Evolutionary conservation across 2,797 vertebrate genomes (phyloP), one percentile per base, ranked within the genome.

Genomic region (Cuniculus paca): DNA sequence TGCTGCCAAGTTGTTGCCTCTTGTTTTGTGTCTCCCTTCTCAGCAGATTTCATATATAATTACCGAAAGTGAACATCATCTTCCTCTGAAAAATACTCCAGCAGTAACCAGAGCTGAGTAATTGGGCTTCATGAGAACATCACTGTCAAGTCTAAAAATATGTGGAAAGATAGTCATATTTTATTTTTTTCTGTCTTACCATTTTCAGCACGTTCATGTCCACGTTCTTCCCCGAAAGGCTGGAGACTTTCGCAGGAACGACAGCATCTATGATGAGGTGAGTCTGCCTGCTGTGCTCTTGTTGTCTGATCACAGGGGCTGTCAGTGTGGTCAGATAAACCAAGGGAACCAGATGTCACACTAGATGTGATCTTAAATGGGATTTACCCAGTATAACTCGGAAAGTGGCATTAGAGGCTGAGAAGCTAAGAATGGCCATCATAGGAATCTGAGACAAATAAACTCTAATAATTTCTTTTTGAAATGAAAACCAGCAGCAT

Each of bases 201-300:
- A 0, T 97, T 98, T 98, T 86, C 98, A 99, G 99, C 99, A 99
- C n/a, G 99, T 99, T 79, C 99, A 99, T 0, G 97, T 99, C 97
- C 99, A 99, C 0, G 82, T 99, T 75, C 98, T 99, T 88, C 99
- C 99, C 34, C 98, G 99, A 96, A 99, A 98, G 96, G 96, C 96
- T 0, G 99, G 99, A 34, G 99, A 99, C 98, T 99, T 99, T 96
- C 97, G 98, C 93, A 97, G 96, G 78, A 99, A 99, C 89, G 99
- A 99, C 84, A 98, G 98, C 89, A 54, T 99, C 98, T 99, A 99
- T 0, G 86, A 99, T 58, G 98, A 99, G 99, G 99, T 99, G 95
- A 88, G 96, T 58, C 92, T 97, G 6, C 17, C 34, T 8, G 83
- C 83, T 95, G 65, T 75, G 70, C 89, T 96, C 77, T 86, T 34